Conservation (phyloP, 2,113 vertebrate genomes). For the Larimichthys polyactis region DNA sequence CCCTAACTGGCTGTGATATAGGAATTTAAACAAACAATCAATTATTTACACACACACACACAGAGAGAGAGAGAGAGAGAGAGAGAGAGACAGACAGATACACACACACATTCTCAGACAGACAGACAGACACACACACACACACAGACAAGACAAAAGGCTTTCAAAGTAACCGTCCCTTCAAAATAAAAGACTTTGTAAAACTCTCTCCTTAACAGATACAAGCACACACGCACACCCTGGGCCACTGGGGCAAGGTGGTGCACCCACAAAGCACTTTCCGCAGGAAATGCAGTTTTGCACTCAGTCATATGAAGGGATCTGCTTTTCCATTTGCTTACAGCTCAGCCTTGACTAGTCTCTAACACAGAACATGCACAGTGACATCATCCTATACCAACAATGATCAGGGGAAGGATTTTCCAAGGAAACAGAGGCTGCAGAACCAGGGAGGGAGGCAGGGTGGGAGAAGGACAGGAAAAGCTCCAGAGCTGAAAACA, state of each 20-base stretch:
- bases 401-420: constrained; percentile 24
- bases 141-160: too few relatives aligned
- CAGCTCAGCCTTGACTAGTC: constrained; percentile 19
- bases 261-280: neutral
- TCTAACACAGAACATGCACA: constrained; percentile 58
- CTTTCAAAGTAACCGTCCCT: too few relatives aligned
- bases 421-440: constrained; percentile 28
- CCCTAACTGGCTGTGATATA: neutral
- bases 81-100: too few relatives aligned
- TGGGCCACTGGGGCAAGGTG: neutral
- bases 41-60: neutral
- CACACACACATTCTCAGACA: neutral
- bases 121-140: too few relatives aligned
- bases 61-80: too few relatives aligned
- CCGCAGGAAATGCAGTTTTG: too few relatives aligned
- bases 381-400: constrained; percentile 60
- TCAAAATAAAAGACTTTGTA: too few relatives aligned
- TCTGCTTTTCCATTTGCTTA: neutral
- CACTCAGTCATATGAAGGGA: neutral
- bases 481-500: constrained; percentile 9
- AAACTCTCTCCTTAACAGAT: too few relatives aligned
- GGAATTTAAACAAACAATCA: neutral
- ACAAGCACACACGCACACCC: too few relatives aligned
- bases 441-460: neutral
- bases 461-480: neutral